Evolutionary conservation across 1,140 invertebrate genomes (phyloP).

Genomic region (Conus betulinus): DNA sequence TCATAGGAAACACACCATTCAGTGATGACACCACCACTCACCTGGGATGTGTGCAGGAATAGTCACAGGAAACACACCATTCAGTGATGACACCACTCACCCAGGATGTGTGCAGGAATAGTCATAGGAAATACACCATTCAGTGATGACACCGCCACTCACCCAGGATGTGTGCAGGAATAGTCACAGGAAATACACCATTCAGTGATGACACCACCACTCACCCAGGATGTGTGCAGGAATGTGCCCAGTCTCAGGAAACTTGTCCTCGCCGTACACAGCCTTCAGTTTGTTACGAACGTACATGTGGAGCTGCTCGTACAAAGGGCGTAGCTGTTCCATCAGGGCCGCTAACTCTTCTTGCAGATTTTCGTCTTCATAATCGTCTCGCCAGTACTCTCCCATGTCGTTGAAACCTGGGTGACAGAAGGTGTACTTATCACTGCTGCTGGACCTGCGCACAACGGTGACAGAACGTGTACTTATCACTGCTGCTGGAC

Average conservation of each 20-base stretch:
- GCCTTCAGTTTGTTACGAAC: constrained; percentile 89
- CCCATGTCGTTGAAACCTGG: constrained; percentile 81
- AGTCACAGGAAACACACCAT: too few relatives aligned
- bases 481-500: too few relatives aligned
- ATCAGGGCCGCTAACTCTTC: constrained; percentile 86
- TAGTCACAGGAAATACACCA: too few relatives aligned
- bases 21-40: too few relatives aligned
- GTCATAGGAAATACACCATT: too few relatives aligned
- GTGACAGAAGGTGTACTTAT: neutral
- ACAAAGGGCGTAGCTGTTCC: constrained; percentile 89
- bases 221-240: constrained; percentile 80
- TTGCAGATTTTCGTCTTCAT: constrained; percentile 68
- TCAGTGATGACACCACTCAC: too few relatives aligned
- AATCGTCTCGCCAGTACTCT: constrained; percentile 77
- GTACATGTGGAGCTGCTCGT: constrained; percentile 87
- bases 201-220: neutral
- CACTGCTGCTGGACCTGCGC: too few relatives aligned
- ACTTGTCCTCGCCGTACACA: constrained; percentile 71
- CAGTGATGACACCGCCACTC: too few relatives aligned
- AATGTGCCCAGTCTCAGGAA: constrained; percentile 69
- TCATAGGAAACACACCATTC: too few relatives aligned
- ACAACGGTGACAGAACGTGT: neutral
- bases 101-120: too few relatives aligned
- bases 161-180: too few relatives aligned
- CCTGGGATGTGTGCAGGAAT: too few relatives aligned